phyloP scores from a whole-genome alignment of 2,113 vertebrate genomes.

The Triplophysa siluroides region DNA sequence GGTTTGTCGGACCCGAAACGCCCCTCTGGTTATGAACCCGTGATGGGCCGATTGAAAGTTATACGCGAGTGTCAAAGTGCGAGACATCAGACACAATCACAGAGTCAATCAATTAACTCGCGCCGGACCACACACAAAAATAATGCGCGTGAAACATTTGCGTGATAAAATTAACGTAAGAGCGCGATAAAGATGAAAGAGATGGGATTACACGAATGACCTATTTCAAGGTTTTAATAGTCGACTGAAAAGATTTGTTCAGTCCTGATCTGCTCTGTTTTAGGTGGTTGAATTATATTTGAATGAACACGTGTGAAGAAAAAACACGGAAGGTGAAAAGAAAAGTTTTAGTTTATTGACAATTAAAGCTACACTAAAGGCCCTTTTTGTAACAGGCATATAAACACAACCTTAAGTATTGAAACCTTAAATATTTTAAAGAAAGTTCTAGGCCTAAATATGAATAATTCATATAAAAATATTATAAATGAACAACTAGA shows the following conservation, averaged over 20 bases:
- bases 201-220: too few relatives aligned
- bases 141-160: background rate
- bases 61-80: constrained; percentile 34
- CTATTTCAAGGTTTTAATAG: background rate
- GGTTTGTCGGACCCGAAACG: constrained; percentile 26
- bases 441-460: background rate
- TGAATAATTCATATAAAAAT: background rate
- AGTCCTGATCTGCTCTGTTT: background rate
- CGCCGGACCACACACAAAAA: constrained; percentile 48
- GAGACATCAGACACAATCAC: constrained; percentile 45
- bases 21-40: constrained; percentile 44
- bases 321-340: background rate
- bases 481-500: background rate
- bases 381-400: background rate
- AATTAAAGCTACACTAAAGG: background rate
- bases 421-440: background rate
- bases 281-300: background rate
- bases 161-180: background rate
- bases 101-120: constrained; percentile 55
- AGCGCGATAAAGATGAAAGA: background rate
- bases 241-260: background rate
- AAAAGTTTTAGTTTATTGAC: background rate
- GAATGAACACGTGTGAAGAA: background rate
- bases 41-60: constrained; percentile 24
- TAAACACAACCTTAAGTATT: background rate